These are phyloP conservation scores for Dendroctonus ponderosae DNA, from an alignment of 1,140 invertebrate species.

Conservation along the genomic window DNA sequence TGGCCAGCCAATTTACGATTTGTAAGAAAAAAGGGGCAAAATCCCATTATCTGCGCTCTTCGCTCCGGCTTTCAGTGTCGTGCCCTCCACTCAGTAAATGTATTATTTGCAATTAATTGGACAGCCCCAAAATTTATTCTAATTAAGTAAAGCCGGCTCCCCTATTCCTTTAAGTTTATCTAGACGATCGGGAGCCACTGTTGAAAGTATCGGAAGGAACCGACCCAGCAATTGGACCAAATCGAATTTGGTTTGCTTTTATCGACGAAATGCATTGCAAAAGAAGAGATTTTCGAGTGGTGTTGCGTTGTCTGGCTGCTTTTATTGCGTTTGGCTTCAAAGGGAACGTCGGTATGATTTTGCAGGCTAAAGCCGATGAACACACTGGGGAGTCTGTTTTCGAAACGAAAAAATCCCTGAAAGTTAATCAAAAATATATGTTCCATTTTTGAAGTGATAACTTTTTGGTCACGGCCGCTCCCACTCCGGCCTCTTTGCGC, in stretches of 20 bases:
- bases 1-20: constrained; percentile 17
- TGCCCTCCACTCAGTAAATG: constrained; percentile 14
- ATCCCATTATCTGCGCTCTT: constrained; percentile 17
- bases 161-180: constrained; percentile 35
- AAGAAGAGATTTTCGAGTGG: constrained; percentile 1
- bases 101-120: constrained; percentile 41
- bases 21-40: constrained; percentile 16
- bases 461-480: too few species aligned
- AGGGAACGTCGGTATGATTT: too few species aligned
- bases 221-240: constrained; percentile 17
- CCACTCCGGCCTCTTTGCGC: too few species aligned
- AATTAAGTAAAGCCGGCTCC: constrained; percentile 39
- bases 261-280: constrained; percentile 6
- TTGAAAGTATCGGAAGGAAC: constrained; percentile 11
- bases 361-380: too few species aligned
- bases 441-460: too few species aligned
- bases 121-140: constrained; percentile 44
- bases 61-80: constrained; percentile 13
- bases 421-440: neutral
- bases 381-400: too few species aligned
- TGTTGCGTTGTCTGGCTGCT: neutral
- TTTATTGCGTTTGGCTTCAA: too few species aligned
- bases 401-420: neutral
- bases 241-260: constrained; percentile 24
- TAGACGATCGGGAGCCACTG: constrained; percentile 32